Percentiles rank a stretch among this genome's conserved stretches.
These are phyloP conservation scores for Mycetomoellerius zeteki DNA, from an alignment of 1,140 invertebrate species.

Conservation along the genomic window DNA sequence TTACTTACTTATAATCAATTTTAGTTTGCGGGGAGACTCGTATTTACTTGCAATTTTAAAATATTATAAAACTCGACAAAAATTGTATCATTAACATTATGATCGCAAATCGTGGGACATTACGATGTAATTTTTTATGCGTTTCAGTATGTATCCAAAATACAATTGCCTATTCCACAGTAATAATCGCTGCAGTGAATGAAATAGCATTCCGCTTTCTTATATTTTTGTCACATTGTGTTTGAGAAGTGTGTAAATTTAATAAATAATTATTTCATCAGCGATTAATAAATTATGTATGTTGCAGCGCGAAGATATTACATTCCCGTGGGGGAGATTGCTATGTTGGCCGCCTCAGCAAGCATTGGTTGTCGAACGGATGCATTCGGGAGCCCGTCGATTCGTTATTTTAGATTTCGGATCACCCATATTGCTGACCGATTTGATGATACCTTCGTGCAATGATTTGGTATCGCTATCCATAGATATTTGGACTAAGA, in stretches of 20 bases:
- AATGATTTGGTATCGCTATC: conserved; percentile 94
- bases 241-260: conserved; percentile 24
- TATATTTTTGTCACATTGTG: conserved; percentile 31
- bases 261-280: background rate
- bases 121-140: conserved; percentile 19
- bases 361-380: conserved; percentile 96
- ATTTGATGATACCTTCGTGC: conserved; percentile 95
- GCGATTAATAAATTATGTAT: conserved; percentile 33
- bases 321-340: conserved; percentile 91
- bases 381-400: conserved; percentile 95
- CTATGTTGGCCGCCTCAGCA: conserved; percentile 93
- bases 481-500: conserved; percentile 95
- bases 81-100: conserved; percentile 15
- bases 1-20: background rate
- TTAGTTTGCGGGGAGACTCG: background rate
- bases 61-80: background rate
- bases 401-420: conserved; percentile 97
- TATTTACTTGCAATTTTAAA: background rate
- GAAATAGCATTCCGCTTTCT: conserved; percentile 23
- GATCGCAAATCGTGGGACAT: background rate
- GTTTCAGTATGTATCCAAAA: conserved; percentile 30
- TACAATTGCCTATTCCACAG: conserved; percentile 7
- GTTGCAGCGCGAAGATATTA: conserved; percentile 82
- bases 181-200: conserved; percentile 15
- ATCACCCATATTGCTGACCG: conserved; percentile 93